Conservation (phyloP, 2,113 vertebrate genomes). For the Leptodactylus fuscus region DNA sequence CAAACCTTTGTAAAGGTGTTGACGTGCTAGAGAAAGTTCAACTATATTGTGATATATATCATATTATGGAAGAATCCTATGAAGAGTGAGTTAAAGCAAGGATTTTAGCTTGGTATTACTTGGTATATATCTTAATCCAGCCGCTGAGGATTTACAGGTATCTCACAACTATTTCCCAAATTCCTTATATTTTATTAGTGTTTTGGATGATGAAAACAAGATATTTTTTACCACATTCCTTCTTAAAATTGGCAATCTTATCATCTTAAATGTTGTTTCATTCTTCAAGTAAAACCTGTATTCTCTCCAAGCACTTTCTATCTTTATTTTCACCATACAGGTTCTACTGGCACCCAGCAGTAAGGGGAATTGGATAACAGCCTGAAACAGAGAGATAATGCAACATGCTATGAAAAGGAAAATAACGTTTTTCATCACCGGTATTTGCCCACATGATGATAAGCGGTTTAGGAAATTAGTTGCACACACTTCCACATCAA, state of each 20-base stretch:
- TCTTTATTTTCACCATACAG: constrained; percentile 12
- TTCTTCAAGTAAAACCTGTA: neutral
- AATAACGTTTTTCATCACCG: neutral
- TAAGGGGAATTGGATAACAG: constrained; percentile 36
- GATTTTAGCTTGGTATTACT: neutral
- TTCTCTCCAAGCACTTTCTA: constrained; percentile 17
- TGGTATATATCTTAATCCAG: neutral
- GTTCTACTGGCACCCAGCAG: constrained; percentile 30
- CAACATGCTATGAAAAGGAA: constrained; percentile 30
- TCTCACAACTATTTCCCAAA: constrained; percentile 2
- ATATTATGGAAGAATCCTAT: neutral
- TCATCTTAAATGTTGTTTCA: constrained; percentile 22
- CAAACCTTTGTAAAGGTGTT: too few relatives aligned
- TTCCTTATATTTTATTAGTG: neutral
- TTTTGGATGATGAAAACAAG: neutral
- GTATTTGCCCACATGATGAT: constrained; percentile 39
- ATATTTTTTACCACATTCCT: neutral
- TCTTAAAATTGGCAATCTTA: neutral
- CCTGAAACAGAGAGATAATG: constrained; percentile 45
- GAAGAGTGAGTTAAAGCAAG: neutral
- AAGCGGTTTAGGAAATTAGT: constrained; percentile 18
- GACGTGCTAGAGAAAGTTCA: too few relatives aligned
- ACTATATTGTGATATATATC: neutral
- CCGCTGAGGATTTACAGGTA: too few relatives aligned
- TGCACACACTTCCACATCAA: constrained; percentile 2